Conservation (phyloP, 2,888 invertebrate genomes). For the Orchesella flavescens region DNA sequence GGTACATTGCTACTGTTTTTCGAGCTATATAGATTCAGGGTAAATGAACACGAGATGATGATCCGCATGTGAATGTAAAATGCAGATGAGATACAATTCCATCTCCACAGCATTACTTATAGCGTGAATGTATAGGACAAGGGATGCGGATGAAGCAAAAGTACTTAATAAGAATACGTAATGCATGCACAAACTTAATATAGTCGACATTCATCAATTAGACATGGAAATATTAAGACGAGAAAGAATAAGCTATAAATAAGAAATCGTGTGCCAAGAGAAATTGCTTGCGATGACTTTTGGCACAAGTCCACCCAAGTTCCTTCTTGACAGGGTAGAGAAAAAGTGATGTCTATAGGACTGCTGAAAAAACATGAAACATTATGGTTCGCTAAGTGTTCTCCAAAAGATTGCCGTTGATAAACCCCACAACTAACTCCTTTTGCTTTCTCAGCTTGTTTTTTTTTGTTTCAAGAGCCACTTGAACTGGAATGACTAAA, state of each 20-base stretch:
- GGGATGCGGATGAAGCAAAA: not conserved
- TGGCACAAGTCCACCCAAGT: constrained; percentile 54
- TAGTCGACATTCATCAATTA: constrained; percentile 51
- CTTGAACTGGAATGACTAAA: not conserved
- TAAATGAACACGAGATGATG: no score
- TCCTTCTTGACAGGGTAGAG: constrained; percentile 51
- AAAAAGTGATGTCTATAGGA: constrained; percentile 5
- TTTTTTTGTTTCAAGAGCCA: not conserved
- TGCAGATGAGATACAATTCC: no score
- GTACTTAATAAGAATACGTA: not conserved
- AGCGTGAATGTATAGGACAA: not conserved
- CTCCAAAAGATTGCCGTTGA: constrained; percentile 23
- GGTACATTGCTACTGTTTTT: no score
- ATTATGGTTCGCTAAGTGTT: constrained; percentile 33
- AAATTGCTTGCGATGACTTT: constrained; percentile 49
- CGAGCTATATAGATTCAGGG: no score
- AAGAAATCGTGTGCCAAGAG: constrained; percentile 51
- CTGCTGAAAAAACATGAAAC: constrained; percentile 30
- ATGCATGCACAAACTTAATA: constrained; percentile 1
- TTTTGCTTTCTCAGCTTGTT: not conserved
- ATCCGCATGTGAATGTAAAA: no score
- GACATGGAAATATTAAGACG: constrained; percentile 57
- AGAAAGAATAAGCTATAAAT: constrained; percentile 49
- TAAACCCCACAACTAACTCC: not conserved
- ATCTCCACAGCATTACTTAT: no score